Conservation (phyloP, 2,888 invertebrate genomes). For the Tupiocoris notatus region DNA sequence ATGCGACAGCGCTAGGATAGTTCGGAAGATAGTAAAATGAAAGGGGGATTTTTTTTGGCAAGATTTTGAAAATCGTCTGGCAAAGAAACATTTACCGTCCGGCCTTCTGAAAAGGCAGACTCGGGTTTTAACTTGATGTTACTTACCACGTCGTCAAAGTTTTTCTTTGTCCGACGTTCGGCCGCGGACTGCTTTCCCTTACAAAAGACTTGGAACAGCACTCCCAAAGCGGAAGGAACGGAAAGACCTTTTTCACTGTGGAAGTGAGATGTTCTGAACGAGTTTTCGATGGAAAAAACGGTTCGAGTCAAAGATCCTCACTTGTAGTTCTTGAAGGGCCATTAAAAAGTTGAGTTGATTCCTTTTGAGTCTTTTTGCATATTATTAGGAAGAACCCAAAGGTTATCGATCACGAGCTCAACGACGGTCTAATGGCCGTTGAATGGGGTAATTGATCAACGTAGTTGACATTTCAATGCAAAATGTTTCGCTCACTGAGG, state of each 20-base stretch:
- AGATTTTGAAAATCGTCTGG: no score
- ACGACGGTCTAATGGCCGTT: neutral
- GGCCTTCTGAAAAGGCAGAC: no score
- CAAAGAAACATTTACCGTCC: no score
- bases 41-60: no score
- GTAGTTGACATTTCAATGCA: neutral
- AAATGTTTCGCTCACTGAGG: neutral
- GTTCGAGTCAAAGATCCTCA: constrained; percentile 9
- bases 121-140: neutral
- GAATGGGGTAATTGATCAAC: neutral
- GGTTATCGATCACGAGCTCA: neutral
- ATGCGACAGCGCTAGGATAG: no score
- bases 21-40: no score
- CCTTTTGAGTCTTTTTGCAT: constrained; percentile 26
- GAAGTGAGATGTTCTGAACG: constrained; percentile 25
- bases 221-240: neutral
- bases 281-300: constrained; percentile 7
- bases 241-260: constrained; percentile 1
- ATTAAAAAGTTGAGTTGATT: constrained; percentile 34
- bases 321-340: constrained; percentile 31
- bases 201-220: neutral
- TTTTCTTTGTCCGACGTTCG: neutral
- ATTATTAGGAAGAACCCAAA: constrained; percentile 4
- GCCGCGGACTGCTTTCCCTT: neutral
- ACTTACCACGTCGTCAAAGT: neutral